Evolutionary conservation across 2,888 invertebrate species (phyloP), one percentile per base, ranked within the genome.

Genomic region (Chrysolina oricalcia): DNA sequence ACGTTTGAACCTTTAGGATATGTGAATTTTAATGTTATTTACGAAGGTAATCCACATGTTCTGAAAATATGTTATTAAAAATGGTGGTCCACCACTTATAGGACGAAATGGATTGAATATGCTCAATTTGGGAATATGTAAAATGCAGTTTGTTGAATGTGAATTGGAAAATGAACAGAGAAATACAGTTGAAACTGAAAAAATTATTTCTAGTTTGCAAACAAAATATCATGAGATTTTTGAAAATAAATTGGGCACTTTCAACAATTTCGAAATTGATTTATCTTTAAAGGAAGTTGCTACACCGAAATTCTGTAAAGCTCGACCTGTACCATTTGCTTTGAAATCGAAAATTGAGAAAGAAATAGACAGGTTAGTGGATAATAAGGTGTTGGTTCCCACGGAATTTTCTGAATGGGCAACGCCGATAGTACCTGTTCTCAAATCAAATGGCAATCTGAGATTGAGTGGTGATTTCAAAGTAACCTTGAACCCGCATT

Each of bases 261-360:
- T 64, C 63, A 64, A 64, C 41, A 40, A 64, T 41, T 64, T 43
- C n/a, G 23, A 41, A 23, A 46, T 43, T 19, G 35, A 35, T 41
- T 46, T 65, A 11, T 13, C 21, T 17, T 46, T 23, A 15, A 46
- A 65, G 17, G 23, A 43, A 10, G 46, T 6, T 23, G n/a, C 23
- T 21, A 65, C n/a, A 15, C 46, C 65, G 23, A 21, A 43, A 65
- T 65, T 65, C 1, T 67, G 23, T 48, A 35, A 67, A 48, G 35
- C 4, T 10, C 67, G 50, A 15, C 66, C 66, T 19, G 19, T 65
- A 17, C 43, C 65, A 17, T 65, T 46, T 23, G 23, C 43, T 8
- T 65, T 65, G 65, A 46, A 48, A 40, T 23, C 50, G 67, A 48
- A 23, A 19, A 67, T 67, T 43, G 67, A 67, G 17, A 27, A 23